Conservation (phyloP, 1,140 invertebrate species). For the Cryptotermes secundus region DNA sequence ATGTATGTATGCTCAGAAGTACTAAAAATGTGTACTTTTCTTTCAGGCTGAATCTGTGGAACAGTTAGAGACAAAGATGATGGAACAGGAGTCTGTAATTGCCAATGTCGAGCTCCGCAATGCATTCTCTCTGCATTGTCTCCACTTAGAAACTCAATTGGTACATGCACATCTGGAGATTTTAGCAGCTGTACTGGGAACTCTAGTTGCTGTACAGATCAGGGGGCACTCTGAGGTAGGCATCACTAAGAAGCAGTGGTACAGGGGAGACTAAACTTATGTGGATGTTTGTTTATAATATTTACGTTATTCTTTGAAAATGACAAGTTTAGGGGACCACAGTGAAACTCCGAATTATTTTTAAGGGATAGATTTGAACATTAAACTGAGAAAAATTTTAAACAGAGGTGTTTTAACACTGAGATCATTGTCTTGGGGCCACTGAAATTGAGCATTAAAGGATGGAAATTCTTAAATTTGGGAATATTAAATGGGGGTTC, state of each 20-base stretch:
- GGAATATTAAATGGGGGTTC: no score
- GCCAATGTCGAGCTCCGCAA: conserved; percentile 68
- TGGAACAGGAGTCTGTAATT: conserved; percentile 69
- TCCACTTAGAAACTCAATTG: conserved; percentile 71
- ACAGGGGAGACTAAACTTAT: background rate
- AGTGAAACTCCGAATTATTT: no score
- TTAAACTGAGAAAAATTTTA: no score
- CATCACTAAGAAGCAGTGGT: conserved; percentile 4
- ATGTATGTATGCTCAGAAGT: no score
- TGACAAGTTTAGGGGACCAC: no score
- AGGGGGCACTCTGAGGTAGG: conserved; percentile 63
- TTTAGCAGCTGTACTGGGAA: conserved; percentile 61
- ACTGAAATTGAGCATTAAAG: no score
- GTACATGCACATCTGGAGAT: conserved; percentile 69
- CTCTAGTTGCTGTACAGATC: conserved; percentile 61
- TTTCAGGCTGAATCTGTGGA: conserved; percentile 64
- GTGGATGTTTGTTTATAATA: conserved; percentile 24
- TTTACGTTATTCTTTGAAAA: conserved; percentile 21
- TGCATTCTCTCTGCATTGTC: conserved; percentile 68
- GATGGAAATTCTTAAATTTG: no score
- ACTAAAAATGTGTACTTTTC: background rate
- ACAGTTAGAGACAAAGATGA: conserved; percentile 65
- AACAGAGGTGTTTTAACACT: no score
- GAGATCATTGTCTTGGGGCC: no score
- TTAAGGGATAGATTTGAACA: no score